Percentiles rank a stretch among this genome's conserved stretches.
phyloP scores from a whole-genome alignment of 2,797 vertebrate species.

The Anguilla megastoma region DNA sequence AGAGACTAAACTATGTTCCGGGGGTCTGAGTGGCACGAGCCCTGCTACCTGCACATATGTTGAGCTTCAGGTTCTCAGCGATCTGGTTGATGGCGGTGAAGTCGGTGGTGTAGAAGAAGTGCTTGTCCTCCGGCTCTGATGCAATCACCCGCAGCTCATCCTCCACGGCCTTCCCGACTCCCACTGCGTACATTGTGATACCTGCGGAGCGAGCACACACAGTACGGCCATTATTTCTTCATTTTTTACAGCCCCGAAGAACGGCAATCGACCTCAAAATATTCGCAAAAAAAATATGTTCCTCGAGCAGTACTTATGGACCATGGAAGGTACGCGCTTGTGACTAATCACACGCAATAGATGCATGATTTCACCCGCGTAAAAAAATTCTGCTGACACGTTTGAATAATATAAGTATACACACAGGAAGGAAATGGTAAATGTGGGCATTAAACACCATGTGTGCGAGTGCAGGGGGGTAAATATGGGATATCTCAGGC shows the following conservation, averaged over 20 bases:
- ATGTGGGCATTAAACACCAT: neutral
- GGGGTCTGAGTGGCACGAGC: neutral
- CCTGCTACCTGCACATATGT: slow-evolving; percentile 88
- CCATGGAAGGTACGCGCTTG: neutral
- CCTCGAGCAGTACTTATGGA: neutral
- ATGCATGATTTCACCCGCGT: neutral
- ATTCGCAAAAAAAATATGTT: neutral
- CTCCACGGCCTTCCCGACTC: slow-evolving; percentile 93
- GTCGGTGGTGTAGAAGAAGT: slow-evolving; percentile 91
- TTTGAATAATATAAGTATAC: neutral
- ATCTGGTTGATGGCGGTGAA: slow-evolving; percentile 89
- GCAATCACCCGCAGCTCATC: slow-evolving; percentile 90
- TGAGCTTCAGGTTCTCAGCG: slow-evolving; percentile 90
- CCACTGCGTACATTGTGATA: slow-evolving; percentile 94
- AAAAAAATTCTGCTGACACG: neutral
- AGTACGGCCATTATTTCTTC: fast-evolving
- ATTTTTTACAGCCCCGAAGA: neutral
- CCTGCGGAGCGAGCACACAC: slow-evolving; percentile 64
- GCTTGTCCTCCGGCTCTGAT: slow-evolving; percentile 87
- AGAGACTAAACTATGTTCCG: slow-evolving; percentile 31
- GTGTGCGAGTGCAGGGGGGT: neutral
- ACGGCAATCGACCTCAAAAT: neutral
- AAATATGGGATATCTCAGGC: neutral
- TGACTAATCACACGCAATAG: neutral
- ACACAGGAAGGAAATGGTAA: neutral